Conservation (phyloP, 1,140 invertebrate species). For the Neodiprion virginianus region DNA sequence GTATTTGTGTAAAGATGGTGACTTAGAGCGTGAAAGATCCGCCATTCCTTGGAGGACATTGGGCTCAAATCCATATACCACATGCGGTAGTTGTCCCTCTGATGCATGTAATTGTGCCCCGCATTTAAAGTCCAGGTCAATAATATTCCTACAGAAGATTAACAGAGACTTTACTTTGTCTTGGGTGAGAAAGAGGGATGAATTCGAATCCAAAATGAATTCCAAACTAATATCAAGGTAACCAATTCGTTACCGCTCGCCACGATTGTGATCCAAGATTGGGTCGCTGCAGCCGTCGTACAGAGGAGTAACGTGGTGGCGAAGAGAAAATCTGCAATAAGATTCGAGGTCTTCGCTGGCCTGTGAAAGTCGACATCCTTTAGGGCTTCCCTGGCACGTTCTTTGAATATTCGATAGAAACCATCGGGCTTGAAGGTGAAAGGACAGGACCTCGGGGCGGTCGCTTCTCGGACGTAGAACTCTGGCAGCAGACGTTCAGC, state of each 20-base stretch:
- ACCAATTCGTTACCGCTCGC: not conserved
- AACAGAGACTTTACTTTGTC: conserved; percentile 38
- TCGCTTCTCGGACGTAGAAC: conserved; percentile 67
- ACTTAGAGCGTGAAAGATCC: conserved; percentile 78
- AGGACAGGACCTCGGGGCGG: conserved; percentile 66
- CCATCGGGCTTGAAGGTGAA: conserved; percentile 74
- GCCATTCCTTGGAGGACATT: conserved; percentile 74
- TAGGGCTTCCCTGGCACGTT: conserved; percentile 62
- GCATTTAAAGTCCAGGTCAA: conserved; percentile 66
- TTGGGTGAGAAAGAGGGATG: too few species aligned
- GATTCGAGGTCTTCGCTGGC: conserved; percentile 55
- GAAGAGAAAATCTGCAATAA: conserved; percentile 64
- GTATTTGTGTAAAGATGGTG: conserved; percentile 86
- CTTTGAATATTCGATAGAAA: conserved; percentile 73
- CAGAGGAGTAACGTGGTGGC: conserved; percentile 59
- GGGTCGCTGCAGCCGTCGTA: conserved; percentile 58
- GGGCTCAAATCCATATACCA: conserved; percentile 78
- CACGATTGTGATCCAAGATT: conserved; percentile 37
- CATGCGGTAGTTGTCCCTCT: conserved; percentile 82
- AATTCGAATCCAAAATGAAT: too few species aligned
- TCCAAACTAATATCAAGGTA: too few species aligned
- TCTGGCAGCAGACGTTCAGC: conserved; percentile 66
- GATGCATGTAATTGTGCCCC: conserved; percentile 85
- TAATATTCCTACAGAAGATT: conserved; percentile 52
- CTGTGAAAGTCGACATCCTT: conserved; percentile 57